Evolutionary conservation across 2,797 vertebrate genomes (phyloP), one percentile per base, ranked within the genome.

Genomic region (Centroberyx gerrardi): DNA sequence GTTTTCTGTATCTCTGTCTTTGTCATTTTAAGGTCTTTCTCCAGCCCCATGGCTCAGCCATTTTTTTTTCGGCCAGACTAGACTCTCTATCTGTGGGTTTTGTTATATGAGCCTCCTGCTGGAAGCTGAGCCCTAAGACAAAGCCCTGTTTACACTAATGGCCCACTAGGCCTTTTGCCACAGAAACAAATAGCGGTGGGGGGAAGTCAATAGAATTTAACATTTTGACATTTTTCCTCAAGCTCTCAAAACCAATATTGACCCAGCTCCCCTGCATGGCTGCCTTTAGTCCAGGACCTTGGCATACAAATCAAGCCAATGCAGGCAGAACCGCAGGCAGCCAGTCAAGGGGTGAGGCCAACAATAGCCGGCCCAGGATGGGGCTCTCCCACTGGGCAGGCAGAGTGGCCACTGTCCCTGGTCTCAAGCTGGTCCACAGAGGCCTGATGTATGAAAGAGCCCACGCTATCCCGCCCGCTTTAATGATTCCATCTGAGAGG

Each of bases 121-220:
- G 93, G 77, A 89, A 87, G 74, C 88, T 78, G 87, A 93, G 88
- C 91, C 28, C 17, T 93, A 95, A 97, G 93, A 97, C 96, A 96
- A 96, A 96, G 93, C 88, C 90, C 89, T 95, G 94, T 96, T 96
- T 96, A 95, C 94, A 94, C 96, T 96, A 95, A 95, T 91, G 89
- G 93, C 89, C 90, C 93, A 93, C 91, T 89, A 93, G 82, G 93
- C 92, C 91, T 88, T 92, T 94, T 91, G 91, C 90, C 88, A 87
- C 81, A 72, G 94, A 95, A 94, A 95, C 95, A 96, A 95, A 95
- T 93, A 94, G 90, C 90, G 86, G 92, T 91, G 90, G 78, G 62
- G 82, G 91, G 92, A 94, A 92, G 90, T 76, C 82, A 94, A 94
- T 90, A 92, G 94, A 95, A 95, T 81, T 94, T 94, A 95, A 93